A percentile compares a stretch with the other conserved stretches of the same genome.
Conservation (phyloP, 2,113 vertebrate species). For the Psophia crepitans region DNA sequence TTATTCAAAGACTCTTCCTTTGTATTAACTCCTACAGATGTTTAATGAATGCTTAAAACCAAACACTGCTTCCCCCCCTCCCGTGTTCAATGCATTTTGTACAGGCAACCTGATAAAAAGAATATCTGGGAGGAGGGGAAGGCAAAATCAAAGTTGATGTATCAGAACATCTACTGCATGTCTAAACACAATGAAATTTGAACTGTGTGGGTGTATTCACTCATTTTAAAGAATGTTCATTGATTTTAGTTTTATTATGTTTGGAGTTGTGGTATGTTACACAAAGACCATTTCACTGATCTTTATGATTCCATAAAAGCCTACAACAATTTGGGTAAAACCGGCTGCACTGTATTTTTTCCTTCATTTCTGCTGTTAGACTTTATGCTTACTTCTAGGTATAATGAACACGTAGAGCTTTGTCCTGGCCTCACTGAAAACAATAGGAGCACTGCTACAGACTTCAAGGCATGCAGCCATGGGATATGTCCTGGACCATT, state of each 20-base stretch:
- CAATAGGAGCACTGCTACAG: background rate
- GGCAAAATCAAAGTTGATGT: constrained; percentile 28
- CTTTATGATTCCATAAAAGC: constrained; percentile 43
- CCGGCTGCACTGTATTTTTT: background rate
- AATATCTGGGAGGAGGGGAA: constrained; percentile 30
- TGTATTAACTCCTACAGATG: constrained; percentile 73
- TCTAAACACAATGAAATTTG: constrained; percentile 60
- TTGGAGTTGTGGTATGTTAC: constrained; percentile 40
- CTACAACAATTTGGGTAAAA: constrained; percentile 18
- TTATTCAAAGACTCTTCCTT: constrained; percentile 68
- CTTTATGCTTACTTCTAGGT: background rate
- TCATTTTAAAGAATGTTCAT: constrained; percentile 48
- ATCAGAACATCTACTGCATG: constrained; percentile 52
- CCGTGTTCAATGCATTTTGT: constrained; percentile 34
- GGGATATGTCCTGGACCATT: background rate
- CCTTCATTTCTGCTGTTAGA: constrained; percentile 11
- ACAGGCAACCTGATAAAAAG: constrained; percentile 52
- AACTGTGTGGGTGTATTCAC: constrained; percentile 55
- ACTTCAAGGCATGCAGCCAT: background rate
- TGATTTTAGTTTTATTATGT: constrained; percentile 51
- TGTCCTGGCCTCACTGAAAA: background rate
- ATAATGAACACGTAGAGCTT: background rate
- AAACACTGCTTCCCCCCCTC: background rate
- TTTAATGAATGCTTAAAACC: constrained; percentile 66
- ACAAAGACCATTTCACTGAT: constrained; percentile 35